Conservation (phyloP, 1,140 invertebrate species). For the Eulimnadia texana region DNA sequence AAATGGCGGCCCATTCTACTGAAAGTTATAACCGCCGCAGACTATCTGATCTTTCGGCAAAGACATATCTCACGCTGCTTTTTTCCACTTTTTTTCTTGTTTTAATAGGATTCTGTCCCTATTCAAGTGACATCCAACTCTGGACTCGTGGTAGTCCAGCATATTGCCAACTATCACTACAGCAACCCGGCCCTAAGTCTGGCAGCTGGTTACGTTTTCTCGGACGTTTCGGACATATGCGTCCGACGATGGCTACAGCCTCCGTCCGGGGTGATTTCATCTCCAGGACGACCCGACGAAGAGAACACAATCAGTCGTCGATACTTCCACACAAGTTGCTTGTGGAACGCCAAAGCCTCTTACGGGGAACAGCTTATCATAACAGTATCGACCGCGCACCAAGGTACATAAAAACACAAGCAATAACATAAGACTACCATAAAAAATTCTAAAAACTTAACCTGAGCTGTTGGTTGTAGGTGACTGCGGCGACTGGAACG, state of each 20-base stretch:
- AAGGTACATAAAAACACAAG: too few relatives aligned
- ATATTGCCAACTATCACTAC: constrained; percentile 1
- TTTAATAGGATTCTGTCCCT: constrained; percentile 2
- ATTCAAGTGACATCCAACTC: constrained; percentile 10
- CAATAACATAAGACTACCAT: too few relatives aligned
- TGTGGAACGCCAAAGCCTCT: neutral
- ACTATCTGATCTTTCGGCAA: too few relatives aligned
- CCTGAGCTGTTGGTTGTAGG: too few relatives aligned
- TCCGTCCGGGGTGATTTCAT: neutral
- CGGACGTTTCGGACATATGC: neutral
- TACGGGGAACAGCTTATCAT: neutral
- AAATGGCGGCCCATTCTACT: too few relatives aligned
- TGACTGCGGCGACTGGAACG: constrained; percentile 12
- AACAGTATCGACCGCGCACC: neutral
- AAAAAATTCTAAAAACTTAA: too few relatives aligned
- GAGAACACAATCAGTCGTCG: neutral
- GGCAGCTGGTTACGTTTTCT: neutral
- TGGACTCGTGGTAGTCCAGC: constrained; percentile 4
- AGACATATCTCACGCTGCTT: too few relatives aligned
- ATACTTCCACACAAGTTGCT: neutral
- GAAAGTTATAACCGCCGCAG: too few relatives aligned
- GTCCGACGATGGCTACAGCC: neutral
- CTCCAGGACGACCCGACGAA: neutral
- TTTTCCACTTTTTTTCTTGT: neutral
- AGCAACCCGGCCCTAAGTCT: neutral